These are phyloP conservation scores for Sinosuthora webbiana DNA, from an alignment of 2,113 vertebrate genomes.

Conservation along the genomic window DNA sequence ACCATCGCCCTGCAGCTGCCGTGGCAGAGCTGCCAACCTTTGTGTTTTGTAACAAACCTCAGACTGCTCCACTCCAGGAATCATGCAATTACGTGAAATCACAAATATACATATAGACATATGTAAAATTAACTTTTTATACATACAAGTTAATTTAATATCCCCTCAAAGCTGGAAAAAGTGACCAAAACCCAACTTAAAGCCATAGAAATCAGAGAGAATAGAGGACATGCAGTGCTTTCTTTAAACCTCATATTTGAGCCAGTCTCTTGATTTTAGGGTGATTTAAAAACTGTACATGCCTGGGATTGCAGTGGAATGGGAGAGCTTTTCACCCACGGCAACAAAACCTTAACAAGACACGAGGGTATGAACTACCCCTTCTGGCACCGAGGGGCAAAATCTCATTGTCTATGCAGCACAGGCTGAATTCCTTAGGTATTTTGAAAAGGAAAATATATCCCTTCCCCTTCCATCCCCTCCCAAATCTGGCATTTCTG, in stretches of 20 bases:
- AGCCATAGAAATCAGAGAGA: background rate
- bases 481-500: constrained; percentile 66
- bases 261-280: background rate
- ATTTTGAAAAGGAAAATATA: constrained; percentile 53
- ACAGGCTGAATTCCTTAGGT: constrained; percentile 27
- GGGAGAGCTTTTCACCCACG: background rate
- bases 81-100: background rate
- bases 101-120: background rate
- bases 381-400: background rate
- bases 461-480: constrained; percentile 39
- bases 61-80: background rate
- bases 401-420: constrained; percentile 10
- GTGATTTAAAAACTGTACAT: background rate
- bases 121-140: background rate
- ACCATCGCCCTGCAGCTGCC: background rate
- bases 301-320: background rate
- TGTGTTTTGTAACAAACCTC: constrained; percentile 29
- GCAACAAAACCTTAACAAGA: background rate
- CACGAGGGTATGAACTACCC: background rate
- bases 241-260: background rate
- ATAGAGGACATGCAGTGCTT: background rate
- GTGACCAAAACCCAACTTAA: background rate
- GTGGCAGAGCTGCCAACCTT: background rate
- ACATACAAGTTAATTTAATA: background rate
- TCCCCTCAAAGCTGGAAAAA: background rate